A percentile compares a stretch with the other conserved stretches of the same genome.
phyloP scores from a whole-genome alignment of 2,113 vertebrate genomes.

The Calidris pugnax region DNA sequence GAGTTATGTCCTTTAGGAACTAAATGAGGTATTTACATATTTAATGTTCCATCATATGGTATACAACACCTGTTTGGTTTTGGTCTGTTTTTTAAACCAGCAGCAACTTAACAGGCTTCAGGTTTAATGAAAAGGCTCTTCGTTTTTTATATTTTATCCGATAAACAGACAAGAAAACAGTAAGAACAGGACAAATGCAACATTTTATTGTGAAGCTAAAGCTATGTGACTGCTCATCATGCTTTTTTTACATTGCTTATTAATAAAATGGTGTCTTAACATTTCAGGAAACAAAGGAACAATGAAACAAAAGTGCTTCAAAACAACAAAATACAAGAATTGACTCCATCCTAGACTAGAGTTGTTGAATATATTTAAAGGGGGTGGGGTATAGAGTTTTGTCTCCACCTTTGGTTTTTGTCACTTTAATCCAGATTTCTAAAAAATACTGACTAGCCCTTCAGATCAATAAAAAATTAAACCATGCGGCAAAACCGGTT shows the following conservation, averaged over 20 bases:
- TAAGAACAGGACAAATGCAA: slow-evolving; percentile 26
- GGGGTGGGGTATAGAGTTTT: not conserved
- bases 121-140: slow-evolving; percentile 18
- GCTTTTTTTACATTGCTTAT: slow-evolving; percentile 55
- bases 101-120: slow-evolving; percentile 6
- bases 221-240: slow-evolving; percentile 45
- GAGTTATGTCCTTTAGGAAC: not conserved
- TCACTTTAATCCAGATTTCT: not conserved
- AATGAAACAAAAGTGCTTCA: slow-evolving; percentile 17
- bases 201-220: slow-evolving; percentile 63
- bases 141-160: not conserved
- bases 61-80: not conserved
- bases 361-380: not conserved
- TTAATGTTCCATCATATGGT: not conserved
- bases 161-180: slow-evolving; percentile 37
- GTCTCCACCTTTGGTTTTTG: slow-evolving; percentile 34
- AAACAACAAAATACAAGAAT: not conserved
- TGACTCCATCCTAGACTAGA: not conserved
- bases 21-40: not conserved
- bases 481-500: not conserved
- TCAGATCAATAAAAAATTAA: not conserved
- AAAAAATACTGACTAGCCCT: slow-evolving; percentile 24
- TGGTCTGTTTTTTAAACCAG: not conserved
- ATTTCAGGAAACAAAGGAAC: slow-evolving; percentile 33
- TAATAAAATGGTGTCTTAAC: slow-evolving; percentile 25